These are phyloP conservation scores for Aphidius ervi DNA, from an alignment of 1,140 invertebrate species.

Conservation along the genomic window DNA sequence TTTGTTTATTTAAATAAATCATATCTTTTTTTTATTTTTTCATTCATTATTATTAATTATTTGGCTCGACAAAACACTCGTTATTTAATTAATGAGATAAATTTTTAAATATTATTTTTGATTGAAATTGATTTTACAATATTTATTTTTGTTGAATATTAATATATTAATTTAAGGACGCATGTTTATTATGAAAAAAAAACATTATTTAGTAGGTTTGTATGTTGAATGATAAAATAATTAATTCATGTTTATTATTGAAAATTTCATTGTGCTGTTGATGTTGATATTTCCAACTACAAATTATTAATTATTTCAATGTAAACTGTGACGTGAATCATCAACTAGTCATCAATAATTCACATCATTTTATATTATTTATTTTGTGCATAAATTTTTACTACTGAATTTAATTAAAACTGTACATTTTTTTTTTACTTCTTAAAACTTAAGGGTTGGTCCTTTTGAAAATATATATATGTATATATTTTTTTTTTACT, in stretches of 20 bases:
- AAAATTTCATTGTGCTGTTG: too few species aligned
- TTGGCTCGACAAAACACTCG: constrained; percentile 8
- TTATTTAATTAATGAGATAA: not conserved
- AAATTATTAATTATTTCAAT: not conserved
- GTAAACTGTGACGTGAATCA: not conserved
- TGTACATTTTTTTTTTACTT: constrained; percentile 2
- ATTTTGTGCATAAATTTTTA: not conserved
- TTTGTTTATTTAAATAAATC: too few species aligned
- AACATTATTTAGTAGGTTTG: too few species aligned
- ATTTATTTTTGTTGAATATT: not conserved
- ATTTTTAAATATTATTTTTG: too few species aligned
- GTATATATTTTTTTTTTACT: too few species aligned
- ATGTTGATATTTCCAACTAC: not conserved
- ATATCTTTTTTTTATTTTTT: too few species aligned
- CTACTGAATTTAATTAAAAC: constrained; percentile 8
- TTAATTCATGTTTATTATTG: too few species aligned
- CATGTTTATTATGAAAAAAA: too few species aligned
- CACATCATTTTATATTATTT: not conserved
- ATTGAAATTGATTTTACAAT: not conserved
- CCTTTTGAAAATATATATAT: constrained; percentile 14
- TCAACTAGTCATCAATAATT: not conserved
- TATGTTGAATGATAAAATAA: too few species aligned
- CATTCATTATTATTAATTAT: not conserved
- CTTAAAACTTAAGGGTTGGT: constrained; percentile 17
- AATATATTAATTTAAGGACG: not conserved